phyloP scores from a whole-genome alignment of 1,140 invertebrate species.

The Hirudo medicinalis region DNA sequence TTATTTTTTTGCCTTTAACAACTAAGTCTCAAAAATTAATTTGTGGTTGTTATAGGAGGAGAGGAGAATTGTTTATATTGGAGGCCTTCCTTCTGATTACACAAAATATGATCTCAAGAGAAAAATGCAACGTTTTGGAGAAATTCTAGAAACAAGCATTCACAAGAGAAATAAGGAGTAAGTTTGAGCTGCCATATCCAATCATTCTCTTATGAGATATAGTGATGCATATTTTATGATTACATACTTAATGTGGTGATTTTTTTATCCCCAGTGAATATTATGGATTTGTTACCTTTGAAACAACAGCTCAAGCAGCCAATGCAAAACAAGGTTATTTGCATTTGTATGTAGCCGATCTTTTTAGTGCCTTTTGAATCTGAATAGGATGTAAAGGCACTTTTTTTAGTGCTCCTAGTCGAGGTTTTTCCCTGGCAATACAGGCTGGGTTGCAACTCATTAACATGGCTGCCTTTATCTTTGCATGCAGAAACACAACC shows the following conservation, averaged over 20 bases:
- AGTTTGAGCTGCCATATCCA: slow-evolving; percentile 28
- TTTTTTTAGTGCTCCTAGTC: too few species aligned
- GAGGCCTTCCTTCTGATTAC: slow-evolving; percentile 56
- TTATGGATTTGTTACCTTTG: slow-evolving; percentile 81
- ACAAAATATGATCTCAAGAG: slow-evolving; percentile 54
- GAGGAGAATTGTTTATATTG: slow-evolving; percentile 70
- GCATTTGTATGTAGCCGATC: not conserved
- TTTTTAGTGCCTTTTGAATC: not conserved
- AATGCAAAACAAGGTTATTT: slow-evolving; percentile 49
- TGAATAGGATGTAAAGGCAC: too few species aligned
- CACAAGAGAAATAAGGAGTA: slow-evolving; percentile 68
- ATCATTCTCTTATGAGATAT: too few species aligned
- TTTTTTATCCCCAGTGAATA: slow-evolving; percentile 50
- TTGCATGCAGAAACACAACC: too few species aligned
- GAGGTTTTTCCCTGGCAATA: too few species aligned
- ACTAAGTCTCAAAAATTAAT: too few species aligned
- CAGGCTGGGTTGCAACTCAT: too few species aligned
- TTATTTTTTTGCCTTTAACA: too few species aligned
- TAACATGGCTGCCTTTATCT: too few species aligned
- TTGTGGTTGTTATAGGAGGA: slow-evolving; percentile 49
- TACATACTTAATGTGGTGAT: not conserved
- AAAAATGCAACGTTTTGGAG: slow-evolving; percentile 63
- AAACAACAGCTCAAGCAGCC: slow-evolving; percentile 61
- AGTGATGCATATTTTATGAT: too few species aligned
- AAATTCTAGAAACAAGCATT: slow-evolving; percentile 62